Percentiles rank a stretch among this genome's conserved stretches.
phyloP scores from a whole-genome alignment of 2,113 vertebrate genomes.

The Axis porcinus region DNA sequence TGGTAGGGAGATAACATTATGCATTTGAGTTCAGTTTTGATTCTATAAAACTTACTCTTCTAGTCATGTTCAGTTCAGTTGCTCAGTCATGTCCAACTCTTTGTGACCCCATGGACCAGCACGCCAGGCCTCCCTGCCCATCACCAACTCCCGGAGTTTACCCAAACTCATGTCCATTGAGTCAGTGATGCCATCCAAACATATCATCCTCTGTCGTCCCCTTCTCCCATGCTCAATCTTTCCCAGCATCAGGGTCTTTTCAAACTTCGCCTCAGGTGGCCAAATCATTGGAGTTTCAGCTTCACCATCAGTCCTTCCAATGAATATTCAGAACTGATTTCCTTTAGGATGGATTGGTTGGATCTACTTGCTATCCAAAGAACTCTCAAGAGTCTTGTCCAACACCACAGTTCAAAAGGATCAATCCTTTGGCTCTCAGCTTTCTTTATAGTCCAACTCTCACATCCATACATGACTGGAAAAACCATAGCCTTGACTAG shows the following conservation, averaged over 20 bases:
- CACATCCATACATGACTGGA: background rate
- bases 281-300: background rate
- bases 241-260: background rate
- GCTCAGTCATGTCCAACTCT: background rate
- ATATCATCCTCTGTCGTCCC: background rate
- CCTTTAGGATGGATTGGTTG: background rate
- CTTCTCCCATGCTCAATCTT: background rate
- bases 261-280: background rate
- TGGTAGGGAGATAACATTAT: background rate
- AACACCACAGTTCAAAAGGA: background rate
- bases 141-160: background rate
- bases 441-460: background rate
- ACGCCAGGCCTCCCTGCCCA: background rate
- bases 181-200: background rate
- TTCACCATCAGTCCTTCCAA: background rate
- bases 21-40: background rate
- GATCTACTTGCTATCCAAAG: background rate
- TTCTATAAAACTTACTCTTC: background rate
- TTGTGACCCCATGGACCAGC: background rate
- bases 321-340: background rate
- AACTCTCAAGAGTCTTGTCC: background rate
- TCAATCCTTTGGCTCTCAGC: fast-evolving
- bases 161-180: background rate
- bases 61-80: background rate
- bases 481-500: background rate